Evolutionary conservation across 2,113 vertebrate species (phyloP).

Genomic region (Muntiacus reevesi): DNA sequence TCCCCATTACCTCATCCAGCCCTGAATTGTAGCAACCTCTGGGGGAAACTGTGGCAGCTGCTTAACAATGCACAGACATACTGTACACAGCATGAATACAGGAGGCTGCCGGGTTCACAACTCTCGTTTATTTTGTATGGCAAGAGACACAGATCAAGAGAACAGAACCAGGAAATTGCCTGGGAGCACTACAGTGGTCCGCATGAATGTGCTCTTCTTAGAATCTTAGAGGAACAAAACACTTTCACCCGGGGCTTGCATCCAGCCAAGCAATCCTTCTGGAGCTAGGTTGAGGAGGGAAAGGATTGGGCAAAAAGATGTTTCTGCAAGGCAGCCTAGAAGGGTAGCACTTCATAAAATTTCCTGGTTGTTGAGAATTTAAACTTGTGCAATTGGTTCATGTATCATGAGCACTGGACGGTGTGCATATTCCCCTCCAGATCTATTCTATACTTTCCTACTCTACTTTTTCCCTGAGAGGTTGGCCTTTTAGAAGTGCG

Average conservation of each 20-base stretch:
- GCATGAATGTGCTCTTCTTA: not conserved
- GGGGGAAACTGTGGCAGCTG: slow-evolving; percentile 62
- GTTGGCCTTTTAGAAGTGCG: not conserved
- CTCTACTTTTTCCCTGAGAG: not conserved
- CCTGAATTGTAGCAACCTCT: slow-evolving; percentile 69
- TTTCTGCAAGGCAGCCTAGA: not conserved
- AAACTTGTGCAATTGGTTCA: not conserved
- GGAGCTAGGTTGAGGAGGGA: not conserved
- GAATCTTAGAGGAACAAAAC: not conserved
- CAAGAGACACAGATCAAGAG: slow-evolving; percentile 9
- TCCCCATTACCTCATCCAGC: slow-evolving; percentile 71
- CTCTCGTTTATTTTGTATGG: slow-evolving; percentile 40
- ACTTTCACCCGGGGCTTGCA: not conserved
- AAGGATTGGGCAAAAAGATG: not conserved
- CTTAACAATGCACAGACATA: slow-evolving; percentile 63
- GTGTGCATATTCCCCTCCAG: not conserved
- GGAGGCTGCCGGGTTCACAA: not conserved
- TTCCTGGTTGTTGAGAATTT: not conserved
- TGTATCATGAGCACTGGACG: not conserved
- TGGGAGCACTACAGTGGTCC: not conserved
- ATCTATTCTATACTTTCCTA: not conserved
- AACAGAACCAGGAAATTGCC: not conserved
- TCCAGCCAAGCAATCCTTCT: not conserved
- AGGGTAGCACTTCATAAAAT: slow-evolving; percentile 15
- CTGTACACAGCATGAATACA: not conserved